Evolutionary conservation across 2,888 invertebrate genomes (phyloP), one percentile per base, ranked within the genome.

Genomic region (Drosophila tanythrix): DNA sequence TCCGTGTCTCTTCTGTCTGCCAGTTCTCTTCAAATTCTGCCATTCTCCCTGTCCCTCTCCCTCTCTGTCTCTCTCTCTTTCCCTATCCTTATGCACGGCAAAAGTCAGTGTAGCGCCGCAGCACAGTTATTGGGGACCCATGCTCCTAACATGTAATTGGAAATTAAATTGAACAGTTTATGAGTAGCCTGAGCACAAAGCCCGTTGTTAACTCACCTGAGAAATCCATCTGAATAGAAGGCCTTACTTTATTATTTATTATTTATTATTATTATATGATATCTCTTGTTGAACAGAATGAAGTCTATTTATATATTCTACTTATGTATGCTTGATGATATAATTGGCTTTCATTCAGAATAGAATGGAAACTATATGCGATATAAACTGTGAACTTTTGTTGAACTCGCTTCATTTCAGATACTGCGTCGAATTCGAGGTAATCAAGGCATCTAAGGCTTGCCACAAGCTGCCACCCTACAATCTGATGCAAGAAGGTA

Each of bases 341-440:
- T 15, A 8, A 7, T 43, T 13, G 13, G 1, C 6, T 13, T 21
- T 21, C 21, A 21, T 13, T 43, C 21, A 21, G 6, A 43, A 36
- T 36, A 15, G 6, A 11, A 13, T 43, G 0, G 1, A 21, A 13
- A 43, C 6, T 6, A n/a, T 2, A 43, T 11, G 6, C 13, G 21
- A 43, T 43, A 21, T 43, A 6, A 43, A 21, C 3, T 13, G 3
- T 21, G 7, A 6, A 15, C 25, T 31, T n/a, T 43, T 21, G 13
- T 13, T 27, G 7, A 3, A n/a, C 38, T 56, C n/a, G 4, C 18
- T 38, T 95, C 95, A 35, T 74, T 82, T 2, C 95, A 98, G 98
- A 92, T 97, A 98, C 93, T 97, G 97, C 93, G 96, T 97, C 4
- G 96, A 96, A 91, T 98, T 96, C 91, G 96, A 97, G 92, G 96